A percentile compares a stretch with the other conserved stretches of the same genome.
phyloP scores from a whole-genome alignment of 2,888 invertebrate species.

The Hemicrepidius hirtus region DNA sequence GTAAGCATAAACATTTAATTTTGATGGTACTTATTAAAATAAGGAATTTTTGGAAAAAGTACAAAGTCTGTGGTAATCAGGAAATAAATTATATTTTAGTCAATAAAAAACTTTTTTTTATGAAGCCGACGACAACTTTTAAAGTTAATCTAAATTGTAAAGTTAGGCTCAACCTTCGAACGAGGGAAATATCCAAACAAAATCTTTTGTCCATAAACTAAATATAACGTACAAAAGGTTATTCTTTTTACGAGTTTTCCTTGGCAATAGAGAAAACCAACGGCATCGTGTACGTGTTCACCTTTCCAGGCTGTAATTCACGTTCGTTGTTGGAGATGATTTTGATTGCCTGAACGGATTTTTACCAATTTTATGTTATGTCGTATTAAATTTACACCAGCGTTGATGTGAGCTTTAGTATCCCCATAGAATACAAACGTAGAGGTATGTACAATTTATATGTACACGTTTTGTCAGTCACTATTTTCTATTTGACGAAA shows the following conservation, averaged over 20 bases:
- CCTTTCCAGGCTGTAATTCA: conserved; percentile 20
- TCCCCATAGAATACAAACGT: background rate
- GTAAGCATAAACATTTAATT: too few species aligned
- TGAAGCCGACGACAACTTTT: background rate
- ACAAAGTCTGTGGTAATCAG: background rate
- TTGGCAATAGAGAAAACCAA: conserved; percentile 14
- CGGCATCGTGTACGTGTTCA: conserved; percentile 14
- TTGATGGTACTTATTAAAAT: too few species aligned
- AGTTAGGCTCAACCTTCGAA: background rate
- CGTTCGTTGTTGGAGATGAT: conserved; percentile 14
- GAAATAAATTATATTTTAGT: conserved; percentile 3
- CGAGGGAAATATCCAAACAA: background rate
- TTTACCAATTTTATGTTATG: conserved; percentile 25
- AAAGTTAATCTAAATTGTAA: conserved; percentile 6
- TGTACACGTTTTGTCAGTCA: too few species aligned
- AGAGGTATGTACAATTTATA: background rate
- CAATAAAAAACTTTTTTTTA: conserved; percentile 7
- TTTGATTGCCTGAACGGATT: conserved; percentile 27
- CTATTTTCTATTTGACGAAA: too few species aligned
- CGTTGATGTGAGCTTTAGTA: conserved; percentile 6
- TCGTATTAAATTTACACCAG: conserved; percentile 29
- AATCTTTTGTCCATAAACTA: conserved; percentile 20
- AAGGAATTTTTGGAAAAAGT: background rate
- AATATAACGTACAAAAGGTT: conserved; percentile 8
- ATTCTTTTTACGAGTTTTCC: conserved; percentile 17